Conservation (phyloP, 2,113 vertebrate genomes). For the cattle (Bos taurus) region ARS-UCD2.0 NC_037328.1:10054501-10055000, state of each 20-base stretch:
- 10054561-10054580: constrained; percentile 58
- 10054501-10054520: constrained; percentile 41
- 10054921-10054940: background rate
- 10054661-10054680: background rate
- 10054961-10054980: background rate
- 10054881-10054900: background rate
- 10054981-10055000: background rate
- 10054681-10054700: background rate
- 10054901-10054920: background rate
- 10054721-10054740: background rate
- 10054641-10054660: background rate
- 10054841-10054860: background rate
- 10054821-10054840: background rate
- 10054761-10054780: constrained; percentile 10
- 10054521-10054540: constrained; percentile 24
- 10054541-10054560: constrained; percentile 35
- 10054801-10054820: background rate
- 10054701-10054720: background rate
- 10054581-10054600: constrained; percentile 56
- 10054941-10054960: background rate
- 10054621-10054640: background rate
- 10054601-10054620: constrained; percentile 22
- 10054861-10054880: background rate
- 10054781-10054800: background rate
- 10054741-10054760: background rate